phyloP scores from a whole-genome alignment of 2,888 invertebrate species.

The Arrhopalites spinosus region DNA sequence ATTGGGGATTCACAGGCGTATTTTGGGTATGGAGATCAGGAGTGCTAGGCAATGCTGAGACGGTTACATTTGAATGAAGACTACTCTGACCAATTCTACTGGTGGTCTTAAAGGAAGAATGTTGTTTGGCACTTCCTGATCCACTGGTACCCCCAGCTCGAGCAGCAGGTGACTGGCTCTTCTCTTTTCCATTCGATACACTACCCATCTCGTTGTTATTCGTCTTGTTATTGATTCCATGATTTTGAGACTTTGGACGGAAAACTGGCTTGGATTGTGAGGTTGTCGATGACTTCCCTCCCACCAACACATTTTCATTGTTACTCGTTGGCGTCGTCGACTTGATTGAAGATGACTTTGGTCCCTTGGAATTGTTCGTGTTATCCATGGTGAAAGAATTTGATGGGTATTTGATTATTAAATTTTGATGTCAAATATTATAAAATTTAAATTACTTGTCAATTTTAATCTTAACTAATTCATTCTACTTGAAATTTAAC shows the following conservation, averaged over 20 bases:
- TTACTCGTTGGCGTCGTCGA: not conserved
- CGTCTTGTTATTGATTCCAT: not conserved
- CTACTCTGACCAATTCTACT: not conserved
- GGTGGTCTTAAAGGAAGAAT: conserved; percentile 1
- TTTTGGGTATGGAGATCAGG: no score
- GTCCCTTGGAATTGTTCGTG: not conserved
- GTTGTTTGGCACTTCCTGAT: not conserved
- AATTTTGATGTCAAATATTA: not conserved
- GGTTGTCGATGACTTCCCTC: not conserved
- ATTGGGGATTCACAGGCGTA: not conserved
- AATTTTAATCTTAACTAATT: not conserved
- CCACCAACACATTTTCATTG: not conserved
- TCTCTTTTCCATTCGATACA: no score
- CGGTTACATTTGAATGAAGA: not conserved
- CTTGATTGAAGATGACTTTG: not conserved
- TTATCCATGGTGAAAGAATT: not conserved
- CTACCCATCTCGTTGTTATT: no score
- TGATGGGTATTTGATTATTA: not conserved
- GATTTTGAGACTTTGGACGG: not conserved
- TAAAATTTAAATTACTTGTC: not conserved
- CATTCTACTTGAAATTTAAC: no score
- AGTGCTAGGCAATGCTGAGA: not conserved
- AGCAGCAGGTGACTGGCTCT: no score
- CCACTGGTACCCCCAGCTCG: no score
- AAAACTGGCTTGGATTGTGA: not conserved